These are phyloP conservation scores for Tillus elongatus DNA, from an alignment of 2,888 invertebrate species.

Conservation along the genomic window DNA sequence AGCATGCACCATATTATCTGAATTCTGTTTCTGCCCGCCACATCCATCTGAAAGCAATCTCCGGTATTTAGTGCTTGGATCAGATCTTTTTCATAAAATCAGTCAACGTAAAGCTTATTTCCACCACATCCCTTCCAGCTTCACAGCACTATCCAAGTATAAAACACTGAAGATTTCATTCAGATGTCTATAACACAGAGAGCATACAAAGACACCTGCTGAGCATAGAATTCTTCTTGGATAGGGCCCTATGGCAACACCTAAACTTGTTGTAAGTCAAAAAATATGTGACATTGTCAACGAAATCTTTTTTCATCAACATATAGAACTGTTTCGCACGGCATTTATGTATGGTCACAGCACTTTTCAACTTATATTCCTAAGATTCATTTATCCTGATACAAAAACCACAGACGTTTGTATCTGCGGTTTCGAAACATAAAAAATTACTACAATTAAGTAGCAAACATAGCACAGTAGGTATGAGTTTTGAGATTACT, in stretches of 20 bases:
- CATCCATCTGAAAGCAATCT: slow-evolving; percentile 5
- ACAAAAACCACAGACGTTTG: slow-evolving; percentile 4
- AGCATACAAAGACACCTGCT: neutral
- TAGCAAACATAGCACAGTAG: too few species aligned
- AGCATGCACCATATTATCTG: neutral
- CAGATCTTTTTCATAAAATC: neutral
- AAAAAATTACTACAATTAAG: too few species aligned
- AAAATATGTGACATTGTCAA: slow-evolving; percentile 1
- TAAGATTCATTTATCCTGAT: neutral
- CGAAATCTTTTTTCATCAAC: neutral
- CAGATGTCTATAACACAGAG: neutral
- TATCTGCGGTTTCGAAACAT: neutral
- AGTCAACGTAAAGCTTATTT: neutral
- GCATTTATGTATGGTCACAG: neutral
- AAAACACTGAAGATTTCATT: slow-evolving; percentile 2
- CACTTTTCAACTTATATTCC: neutral
- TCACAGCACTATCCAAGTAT: neutral
- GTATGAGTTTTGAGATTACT: too few species aligned
- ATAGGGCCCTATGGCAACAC: neutral
- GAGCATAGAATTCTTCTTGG: neutral
- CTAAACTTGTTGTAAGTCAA: slow-evolving; percentile 3
- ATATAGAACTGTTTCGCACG: slow-evolving; percentile 1
- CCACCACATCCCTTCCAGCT: neutral
- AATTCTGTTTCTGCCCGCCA: slow-evolving; percentile 6
- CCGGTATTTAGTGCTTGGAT: neutral